Base-by-base conservation (phyloP, 2,113 vertebrate genomes). In the Psammodynastes pulverulentus region DNA sequence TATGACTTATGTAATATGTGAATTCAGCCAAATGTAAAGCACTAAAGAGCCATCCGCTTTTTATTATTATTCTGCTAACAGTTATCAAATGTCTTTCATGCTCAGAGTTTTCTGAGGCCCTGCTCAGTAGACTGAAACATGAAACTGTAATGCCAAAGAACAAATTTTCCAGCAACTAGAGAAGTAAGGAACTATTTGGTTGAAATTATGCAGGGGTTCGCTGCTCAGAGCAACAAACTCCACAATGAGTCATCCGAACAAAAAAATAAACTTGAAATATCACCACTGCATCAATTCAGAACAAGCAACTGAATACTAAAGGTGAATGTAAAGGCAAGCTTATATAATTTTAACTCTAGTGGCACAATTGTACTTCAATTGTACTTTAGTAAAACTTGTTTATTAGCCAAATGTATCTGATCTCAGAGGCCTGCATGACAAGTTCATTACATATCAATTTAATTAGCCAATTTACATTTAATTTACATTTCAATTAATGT, bases 401-500 rank as follows among this genome's bases (percentile, higher is more conserved):
- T 97, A 97, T 97, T 96, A 98, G 96, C 93, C 95, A 96, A 97
- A 97, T 96, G 96, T 96, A 97, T 98, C 96, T 98, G 97, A 98
- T 97, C 97, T 97, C 97, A 96, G 96, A 97, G 96, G 97, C 96
- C 96, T 89, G 95, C 96, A 96, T 97, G 97, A 98, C 97, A 98
- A 97, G 96, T 98, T 98, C 97, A 98, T 98, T 98, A 97, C 97
- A 96, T 97, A 98, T 98, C 97, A 97, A 97, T 98, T 98, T 98
- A 98, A 98, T 98, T 98, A 98, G 97, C 97, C 97, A 97, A 97
- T 98, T 98, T 98, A 97, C 97, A 98, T 98, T 98, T 98, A 97
- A 98, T 98, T 98, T 98, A 97, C 97, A 98, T 98, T 98, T 98
- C 97, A 98, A 98, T 98, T 98, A 98, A 98, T 98, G 97, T 98